phyloP scores from a whole-genome alignment of 1,140 invertebrate species.

The Drosophila teissieri region DNA sequence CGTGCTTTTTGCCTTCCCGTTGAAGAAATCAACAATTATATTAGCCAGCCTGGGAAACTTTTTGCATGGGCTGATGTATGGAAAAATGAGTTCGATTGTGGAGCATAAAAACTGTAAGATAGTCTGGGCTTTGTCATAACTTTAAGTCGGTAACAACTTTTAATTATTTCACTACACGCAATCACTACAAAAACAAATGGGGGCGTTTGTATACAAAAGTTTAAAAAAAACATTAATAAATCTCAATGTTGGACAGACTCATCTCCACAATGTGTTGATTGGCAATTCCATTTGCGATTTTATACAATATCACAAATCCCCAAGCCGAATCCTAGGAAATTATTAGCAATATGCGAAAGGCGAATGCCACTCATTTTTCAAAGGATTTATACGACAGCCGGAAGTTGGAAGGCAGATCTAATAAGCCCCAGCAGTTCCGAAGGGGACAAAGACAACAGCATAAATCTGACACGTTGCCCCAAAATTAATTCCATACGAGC shows the following conservation, averaged over 20 bases:
- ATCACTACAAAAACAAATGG: no score
- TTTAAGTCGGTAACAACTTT: conserved; percentile 16
- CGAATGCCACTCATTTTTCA: conserved; percentile 17
- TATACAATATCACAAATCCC: background rate
- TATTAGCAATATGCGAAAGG: conserved; percentile 13
- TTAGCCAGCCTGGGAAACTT: conserved; percentile 46
- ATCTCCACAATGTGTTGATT: conserved; percentile 2
- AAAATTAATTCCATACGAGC: conserved; percentile 76
- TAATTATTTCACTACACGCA: conserved; percentile 30
- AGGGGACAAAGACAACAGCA: conserved; percentile 17
- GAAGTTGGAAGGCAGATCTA: conserved; percentile 38
- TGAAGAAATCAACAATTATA: conserved; percentile 14
- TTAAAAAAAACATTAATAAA: background rate
- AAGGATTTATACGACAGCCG: conserved; percentile 18
- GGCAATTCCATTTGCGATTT: conserved; percentile 20
- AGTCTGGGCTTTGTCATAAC: conserved; percentile 13
- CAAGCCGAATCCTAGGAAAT: conserved; percentile 18
- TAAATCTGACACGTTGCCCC: conserved; percentile 71
- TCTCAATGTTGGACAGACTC: background rate
- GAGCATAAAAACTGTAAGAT: conserved; percentile 15
- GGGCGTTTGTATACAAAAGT: no score
- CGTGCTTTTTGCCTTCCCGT: conserved; percentile 12
- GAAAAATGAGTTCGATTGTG: conserved; percentile 30
- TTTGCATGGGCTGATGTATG: conserved; percentile 20
- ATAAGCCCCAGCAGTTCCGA: conserved; percentile 30